Evolutionary conservation across 2,113 vertebrate species (phyloP), one percentile per base, ranked within the genome.

Genomic region (Caloenas nicobarica): DNA sequence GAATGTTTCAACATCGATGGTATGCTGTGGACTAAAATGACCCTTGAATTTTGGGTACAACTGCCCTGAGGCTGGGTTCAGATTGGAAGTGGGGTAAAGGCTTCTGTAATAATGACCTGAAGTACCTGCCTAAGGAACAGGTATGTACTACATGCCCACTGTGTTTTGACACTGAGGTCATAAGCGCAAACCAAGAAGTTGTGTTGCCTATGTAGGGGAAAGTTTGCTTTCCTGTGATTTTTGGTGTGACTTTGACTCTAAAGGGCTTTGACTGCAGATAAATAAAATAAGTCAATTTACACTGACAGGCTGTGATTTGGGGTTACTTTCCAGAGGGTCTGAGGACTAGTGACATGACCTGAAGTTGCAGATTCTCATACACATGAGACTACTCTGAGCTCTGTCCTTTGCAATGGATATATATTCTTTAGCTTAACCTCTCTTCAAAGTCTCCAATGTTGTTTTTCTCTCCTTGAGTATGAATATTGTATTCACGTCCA

Each of bases 71-170:
- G 87, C 78, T 90, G 42, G 31, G 5, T 83, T 74, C 50, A 91
- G 57, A 83, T 61, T 89, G 88, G 62, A 79, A 89, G 70, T 10
- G 15, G 42, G 40, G 24, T 79, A 40, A 77, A 89, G 88, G 12
- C n/a, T 84, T 50, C 62, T 77, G 1, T 53, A 64, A 33, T 38
- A 58, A 70, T 91, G 62, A 44, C 66, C 70, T 80, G 89, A 76
- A 76, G 50, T 86, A 86, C 93, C 71, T 97, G 87, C 71, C 72
- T 46, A 42, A 88, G 48, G 86, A 92, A 54, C 72, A 78, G 60
- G 82, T 93, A 77, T 42, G 64, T 86, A 34, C 91, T 77, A 34
- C 38, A 34, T 74, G 51, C 51, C 70, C 62, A 60, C 29, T 73
- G n/a, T 80, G 64, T 73, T 91, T 77, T 81, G 81, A 80, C 74